Evolutionary conservation across 1,140 invertebrate species (phyloP).

Genomic region (Eueides isabella): DNA sequence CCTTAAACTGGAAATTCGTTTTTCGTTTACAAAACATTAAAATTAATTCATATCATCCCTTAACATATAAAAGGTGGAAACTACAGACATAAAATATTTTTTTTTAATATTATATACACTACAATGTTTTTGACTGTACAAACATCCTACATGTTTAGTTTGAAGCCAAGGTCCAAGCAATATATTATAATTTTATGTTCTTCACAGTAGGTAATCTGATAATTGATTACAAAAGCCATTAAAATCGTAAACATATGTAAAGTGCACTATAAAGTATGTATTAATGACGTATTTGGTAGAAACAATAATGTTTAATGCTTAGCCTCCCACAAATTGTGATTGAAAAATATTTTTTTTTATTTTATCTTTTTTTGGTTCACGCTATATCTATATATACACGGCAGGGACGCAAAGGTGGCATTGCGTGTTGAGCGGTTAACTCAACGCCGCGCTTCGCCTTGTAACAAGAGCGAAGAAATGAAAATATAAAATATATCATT

Average conservation of each 20-base stretch:
- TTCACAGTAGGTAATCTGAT: constrained; percentile 33
- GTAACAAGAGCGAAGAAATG: no score
- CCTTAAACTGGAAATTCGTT: no score
- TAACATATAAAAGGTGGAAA: no score
- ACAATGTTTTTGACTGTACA: no score
- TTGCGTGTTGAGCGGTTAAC: no score
- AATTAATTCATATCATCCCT: no score
- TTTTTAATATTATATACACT: not conserved
- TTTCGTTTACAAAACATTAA: no score
- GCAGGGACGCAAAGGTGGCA: no score
- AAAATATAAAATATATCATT: no score
- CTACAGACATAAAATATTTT: not conserved
- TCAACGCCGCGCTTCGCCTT: no score
- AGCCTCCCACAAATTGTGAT: not conserved
- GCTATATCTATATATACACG: no score
- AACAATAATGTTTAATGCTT: not conserved
- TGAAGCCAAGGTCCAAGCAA: constrained; percentile 15
- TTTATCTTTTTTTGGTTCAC: no score
- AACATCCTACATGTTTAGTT: constrained; percentile 19
- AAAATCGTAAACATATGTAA: constrained; percentile 31
- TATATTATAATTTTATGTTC: constrained; percentile 33
- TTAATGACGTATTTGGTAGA: constrained; percentile 6
- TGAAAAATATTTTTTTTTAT: not conserved
- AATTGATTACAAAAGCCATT: constrained; percentile 31
- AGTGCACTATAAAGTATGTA: constrained; percentile 20